Percentiles rank a stretch among this genome's conserved stretches.
Conservation (phyloP, 2,797 vertebrate genomes). For the Gambelia wislizenii region DNA sequence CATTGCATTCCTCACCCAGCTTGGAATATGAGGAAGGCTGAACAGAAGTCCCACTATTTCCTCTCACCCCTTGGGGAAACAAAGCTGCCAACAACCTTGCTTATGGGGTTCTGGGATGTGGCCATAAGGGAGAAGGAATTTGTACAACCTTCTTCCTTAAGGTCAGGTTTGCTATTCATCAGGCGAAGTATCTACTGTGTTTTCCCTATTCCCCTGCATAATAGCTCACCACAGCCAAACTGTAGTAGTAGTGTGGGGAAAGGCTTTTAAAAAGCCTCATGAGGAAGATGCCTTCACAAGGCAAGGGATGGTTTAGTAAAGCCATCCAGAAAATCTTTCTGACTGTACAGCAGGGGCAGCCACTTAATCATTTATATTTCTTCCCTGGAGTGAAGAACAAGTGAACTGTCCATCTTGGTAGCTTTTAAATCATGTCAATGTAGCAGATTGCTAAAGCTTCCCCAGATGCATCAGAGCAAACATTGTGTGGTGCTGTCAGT, state of each 20-base stretch:
- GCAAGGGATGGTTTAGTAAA: conserved; percentile 4
- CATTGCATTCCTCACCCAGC: neutral
- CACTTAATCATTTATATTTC: conserved; percentile 37
- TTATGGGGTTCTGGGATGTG: neutral
- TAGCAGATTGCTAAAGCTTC: conserved; percentile 19
- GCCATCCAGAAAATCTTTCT: conserved; percentile 3
- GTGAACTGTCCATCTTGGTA: conserved; percentile 35
- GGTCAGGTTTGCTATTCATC: neutral
- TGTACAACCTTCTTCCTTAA: neutral
- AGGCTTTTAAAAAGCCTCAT: neutral
- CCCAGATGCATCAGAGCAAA: conserved; percentile 33
- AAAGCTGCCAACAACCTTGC: neutral
- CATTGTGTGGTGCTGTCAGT: neutral
- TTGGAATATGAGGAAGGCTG: neutral
- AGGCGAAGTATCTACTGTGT: neutral
- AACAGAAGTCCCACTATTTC: neutral
- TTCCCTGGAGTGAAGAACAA: conserved; percentile 29
- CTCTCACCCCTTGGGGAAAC: neutral
- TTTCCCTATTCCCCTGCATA: neutral
- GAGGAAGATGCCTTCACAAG: neutral
- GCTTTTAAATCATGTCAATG: conserved; percentile 35
- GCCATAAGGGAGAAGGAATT: neutral
- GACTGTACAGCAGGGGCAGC: conserved; percentile 12
- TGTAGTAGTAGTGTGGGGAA: neutral
- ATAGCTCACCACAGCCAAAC: neutral